phyloP scores from a whole-genome alignment of 2,888 invertebrate genomes.

The Criorhina ranunculi region DNA sequence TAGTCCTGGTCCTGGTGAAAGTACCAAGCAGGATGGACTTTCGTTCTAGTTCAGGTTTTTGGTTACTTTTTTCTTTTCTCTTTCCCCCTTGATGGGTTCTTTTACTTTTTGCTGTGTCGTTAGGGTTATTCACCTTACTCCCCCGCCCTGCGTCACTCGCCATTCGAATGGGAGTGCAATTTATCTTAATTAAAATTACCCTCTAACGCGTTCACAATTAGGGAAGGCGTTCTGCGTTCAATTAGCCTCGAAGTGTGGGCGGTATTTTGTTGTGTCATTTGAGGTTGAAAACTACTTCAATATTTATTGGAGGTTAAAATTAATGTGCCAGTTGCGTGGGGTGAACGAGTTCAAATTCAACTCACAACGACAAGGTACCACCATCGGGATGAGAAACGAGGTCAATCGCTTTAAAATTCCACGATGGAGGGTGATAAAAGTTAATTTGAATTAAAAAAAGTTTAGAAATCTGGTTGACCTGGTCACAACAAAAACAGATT shows the following conservation, averaged over 20 bases:
- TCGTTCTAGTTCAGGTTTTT: slow-evolving; percentile 2
- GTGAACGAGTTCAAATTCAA: slow-evolving; percentile 6
- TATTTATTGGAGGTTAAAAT: slow-evolving; percentile 48
- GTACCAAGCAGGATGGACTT: slow-evolving; percentile 13
- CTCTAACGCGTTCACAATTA: slow-evolving; percentile 25
- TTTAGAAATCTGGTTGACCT: neutral
- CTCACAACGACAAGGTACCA: neutral
- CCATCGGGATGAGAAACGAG: neutral
- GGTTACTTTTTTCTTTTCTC: no score
- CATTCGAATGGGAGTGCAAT: slow-evolving; percentile 7
- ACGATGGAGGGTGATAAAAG: neutral
- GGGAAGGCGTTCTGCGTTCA: slow-evolving; percentile 10
- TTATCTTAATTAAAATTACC: slow-evolving; percentile 42
- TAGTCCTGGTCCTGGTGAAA: slow-evolving; percentile 25
- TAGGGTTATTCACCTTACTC: slow-evolving; percentile 21
- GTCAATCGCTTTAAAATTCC: slow-evolving; percentile 14
- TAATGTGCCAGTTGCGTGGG: slow-evolving; percentile 33
- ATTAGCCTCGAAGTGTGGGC: slow-evolving; percentile 13
- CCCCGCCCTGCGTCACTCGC: neutral
- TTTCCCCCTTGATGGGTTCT: neutral
- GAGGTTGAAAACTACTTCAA: slow-evolving; percentile 34
- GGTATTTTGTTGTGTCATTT: slow-evolving; percentile 28
- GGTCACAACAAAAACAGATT: neutral
- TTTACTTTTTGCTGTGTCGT: neutral
- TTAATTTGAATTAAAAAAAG: slow-evolving; percentile 18